Conservation (phyloP, 1,140 invertebrate genomes). For the Ceratosolen fusciceps region DNA sequence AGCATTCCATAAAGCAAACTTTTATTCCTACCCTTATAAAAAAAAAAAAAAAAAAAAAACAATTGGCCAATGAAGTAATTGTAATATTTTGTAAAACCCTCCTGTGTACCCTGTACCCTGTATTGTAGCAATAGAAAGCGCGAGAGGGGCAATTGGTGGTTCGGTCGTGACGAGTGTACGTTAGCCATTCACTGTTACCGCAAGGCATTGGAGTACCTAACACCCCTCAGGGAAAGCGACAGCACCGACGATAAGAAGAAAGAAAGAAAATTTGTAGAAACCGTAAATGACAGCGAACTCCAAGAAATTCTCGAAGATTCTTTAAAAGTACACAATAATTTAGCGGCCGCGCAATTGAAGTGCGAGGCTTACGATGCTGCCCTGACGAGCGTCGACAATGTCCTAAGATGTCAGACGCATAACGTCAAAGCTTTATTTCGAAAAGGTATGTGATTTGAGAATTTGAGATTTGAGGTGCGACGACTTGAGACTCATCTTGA, state of each 20-base stretch:
- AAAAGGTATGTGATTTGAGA: too few species aligned
- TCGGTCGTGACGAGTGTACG: constrained; percentile 81
- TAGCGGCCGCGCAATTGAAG: constrained; percentile 91
- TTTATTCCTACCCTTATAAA: background rate
- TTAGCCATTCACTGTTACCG: constrained; percentile 88
- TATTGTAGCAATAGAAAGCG: constrained; percentile 80
- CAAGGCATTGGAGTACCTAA: constrained; percentile 85
- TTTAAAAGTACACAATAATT: constrained; percentile 89
- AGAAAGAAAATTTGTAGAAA: constrained; percentile 53
- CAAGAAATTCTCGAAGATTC: constrained; percentile 81
- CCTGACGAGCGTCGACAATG: constrained; percentile 83
- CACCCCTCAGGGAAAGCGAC: constrained; percentile 73
- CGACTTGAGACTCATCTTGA: constrained; percentile 13
- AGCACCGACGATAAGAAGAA: background rate
- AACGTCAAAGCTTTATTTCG: constrained; percentile 93
- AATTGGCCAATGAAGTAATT: too few species aligned
- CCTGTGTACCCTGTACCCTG: too few species aligned
- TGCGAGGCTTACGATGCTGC: constrained; percentile 86
- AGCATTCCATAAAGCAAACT: too few species aligned
- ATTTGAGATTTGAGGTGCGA: constrained; percentile 9
- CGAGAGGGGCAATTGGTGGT: constrained; percentile 91
- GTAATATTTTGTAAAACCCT: background rate
- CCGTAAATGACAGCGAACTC: constrained; percentile 72
- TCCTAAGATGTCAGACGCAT: constrained; percentile 84
- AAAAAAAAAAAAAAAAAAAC: background rate